A percentile compares a stretch with the other conserved stretches of the same genome.
Evolutionary conservation across 2,797 vertebrate genomes (phyloP).

Genomic region (Artibeus lituratus): DNA sequence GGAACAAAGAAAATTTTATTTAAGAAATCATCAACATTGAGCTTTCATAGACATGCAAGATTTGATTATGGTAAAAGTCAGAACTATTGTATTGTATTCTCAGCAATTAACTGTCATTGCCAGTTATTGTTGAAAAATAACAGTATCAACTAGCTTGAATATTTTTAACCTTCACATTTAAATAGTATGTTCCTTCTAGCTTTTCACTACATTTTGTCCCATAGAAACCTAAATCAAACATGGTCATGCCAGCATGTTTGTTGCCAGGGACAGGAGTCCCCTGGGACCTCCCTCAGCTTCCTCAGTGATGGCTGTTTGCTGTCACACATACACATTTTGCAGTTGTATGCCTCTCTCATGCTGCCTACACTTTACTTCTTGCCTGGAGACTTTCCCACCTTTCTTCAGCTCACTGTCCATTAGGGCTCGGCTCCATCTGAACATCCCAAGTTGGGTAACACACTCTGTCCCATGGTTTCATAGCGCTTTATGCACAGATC

Average conservation of each 20-base stretch:
- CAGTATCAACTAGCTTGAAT: neutral
- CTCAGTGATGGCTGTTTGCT: no score
- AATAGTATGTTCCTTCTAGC: neutral
- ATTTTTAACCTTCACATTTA: neutral
- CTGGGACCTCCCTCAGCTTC: neutral
- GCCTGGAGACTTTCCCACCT: neutral
- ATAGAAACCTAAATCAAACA: neutral
- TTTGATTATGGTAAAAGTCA: neutral
- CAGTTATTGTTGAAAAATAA: neutral
- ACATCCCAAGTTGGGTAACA: neutral
- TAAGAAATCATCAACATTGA: neutral
- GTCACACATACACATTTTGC: neutral
- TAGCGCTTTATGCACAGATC: neutral
- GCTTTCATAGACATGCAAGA: neutral
- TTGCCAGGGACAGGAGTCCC: neutral
- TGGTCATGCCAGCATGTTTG: neutral
- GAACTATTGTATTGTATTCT: neutral
- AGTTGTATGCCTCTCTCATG: neutral
- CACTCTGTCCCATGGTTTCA: no score
- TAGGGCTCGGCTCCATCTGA: neutral
- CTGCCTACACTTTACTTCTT: neutral
- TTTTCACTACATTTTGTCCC: neutral
- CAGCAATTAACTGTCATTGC: neutral
- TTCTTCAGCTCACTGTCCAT: neutral
- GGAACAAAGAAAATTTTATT: neutral